Evolutionary conservation across 2,797 vertebrate species (phyloP).

Genomic region (Meriones psammophilus): DNA sequence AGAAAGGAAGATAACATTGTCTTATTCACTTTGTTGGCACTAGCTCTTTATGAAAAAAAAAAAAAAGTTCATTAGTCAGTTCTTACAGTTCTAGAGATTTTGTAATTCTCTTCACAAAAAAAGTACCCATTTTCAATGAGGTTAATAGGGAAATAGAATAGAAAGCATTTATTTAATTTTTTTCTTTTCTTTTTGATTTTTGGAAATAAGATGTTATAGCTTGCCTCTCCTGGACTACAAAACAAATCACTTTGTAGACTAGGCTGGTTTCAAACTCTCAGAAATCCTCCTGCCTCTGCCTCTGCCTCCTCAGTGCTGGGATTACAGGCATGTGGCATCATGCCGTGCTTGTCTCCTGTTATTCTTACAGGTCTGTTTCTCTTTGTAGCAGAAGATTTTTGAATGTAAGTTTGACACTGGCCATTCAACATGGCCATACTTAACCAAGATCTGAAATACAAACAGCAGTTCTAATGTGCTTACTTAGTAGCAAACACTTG

Average conservation of each 20-base stretch:
- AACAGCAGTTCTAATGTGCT: not conserved
- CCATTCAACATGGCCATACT: not conserved
- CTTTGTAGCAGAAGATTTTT: not conserved
- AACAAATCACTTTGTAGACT: too few relatives aligned
- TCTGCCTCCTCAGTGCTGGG: too few relatives aligned
- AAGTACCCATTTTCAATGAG: not conserved
- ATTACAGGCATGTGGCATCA: too few relatives aligned
- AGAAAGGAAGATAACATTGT: not conserved
- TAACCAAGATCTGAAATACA: slow-evolving; percentile 5
- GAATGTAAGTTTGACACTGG: not conserved
- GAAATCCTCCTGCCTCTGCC: too few relatives aligned
- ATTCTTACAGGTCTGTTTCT: not conserved
- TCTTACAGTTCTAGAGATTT: not conserved
- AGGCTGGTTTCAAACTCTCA: too few relatives aligned
- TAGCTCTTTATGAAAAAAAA: not conserved
- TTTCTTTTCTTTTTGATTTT: not conserved
- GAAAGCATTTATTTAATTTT: not conserved
- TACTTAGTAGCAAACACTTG: not conserved
- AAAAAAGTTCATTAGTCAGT: not conserved
- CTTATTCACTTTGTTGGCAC: not conserved
- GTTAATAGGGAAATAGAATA: not conserved
- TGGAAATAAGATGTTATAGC: too few relatives aligned
- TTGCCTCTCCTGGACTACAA: too few relatives aligned
- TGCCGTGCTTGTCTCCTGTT: too few relatives aligned
- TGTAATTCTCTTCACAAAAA: not conserved